These are phyloP conservation scores for Fukomys damarensis DNA, from an alignment of 2,113 vertebrate species.

Conservation along the genomic window DNA sequence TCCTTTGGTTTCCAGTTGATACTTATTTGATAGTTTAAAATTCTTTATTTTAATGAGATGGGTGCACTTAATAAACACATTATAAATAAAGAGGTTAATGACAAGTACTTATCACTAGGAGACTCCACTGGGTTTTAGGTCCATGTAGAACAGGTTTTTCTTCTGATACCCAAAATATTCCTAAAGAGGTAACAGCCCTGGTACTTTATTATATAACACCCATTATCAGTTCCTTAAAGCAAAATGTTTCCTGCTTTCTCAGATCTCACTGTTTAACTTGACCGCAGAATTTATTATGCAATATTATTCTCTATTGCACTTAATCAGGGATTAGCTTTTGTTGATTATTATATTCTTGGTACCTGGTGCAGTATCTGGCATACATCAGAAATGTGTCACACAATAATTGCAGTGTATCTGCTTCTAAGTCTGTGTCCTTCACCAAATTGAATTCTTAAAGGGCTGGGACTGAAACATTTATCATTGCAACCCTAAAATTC, in stretches of 20 bases:
- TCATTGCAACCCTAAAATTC: neutral
- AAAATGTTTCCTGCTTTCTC: constrained; percentile 1
- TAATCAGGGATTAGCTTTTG: neutral
- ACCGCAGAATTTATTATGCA: neutral
- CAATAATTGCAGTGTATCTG: neutral
- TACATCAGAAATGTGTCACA: neutral
- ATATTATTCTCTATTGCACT: neutral
- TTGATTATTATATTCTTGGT: neutral
- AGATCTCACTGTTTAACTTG: neutral
- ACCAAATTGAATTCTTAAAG: neutral
- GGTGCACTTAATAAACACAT: neutral
- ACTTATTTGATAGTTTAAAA: constrained; percentile 39
- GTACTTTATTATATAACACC: constrained; percentile 26
- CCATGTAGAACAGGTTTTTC: constrained; percentile 24
- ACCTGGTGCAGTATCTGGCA: neutral
- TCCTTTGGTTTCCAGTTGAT: neutral
- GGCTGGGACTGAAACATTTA: neutral
- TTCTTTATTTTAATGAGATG: neutral
- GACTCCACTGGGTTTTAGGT: neutral
- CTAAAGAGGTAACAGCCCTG: neutral
- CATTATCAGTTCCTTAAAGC: constrained; percentile 11
- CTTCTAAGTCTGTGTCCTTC: constrained; percentile 13
- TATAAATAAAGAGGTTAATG: neutral
- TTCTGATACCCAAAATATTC: neutral
- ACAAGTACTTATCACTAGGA: neutral